Conservation (phyloP, 1,140 invertebrate genomes). For the Zaprionus kolodkinae region DNA sequence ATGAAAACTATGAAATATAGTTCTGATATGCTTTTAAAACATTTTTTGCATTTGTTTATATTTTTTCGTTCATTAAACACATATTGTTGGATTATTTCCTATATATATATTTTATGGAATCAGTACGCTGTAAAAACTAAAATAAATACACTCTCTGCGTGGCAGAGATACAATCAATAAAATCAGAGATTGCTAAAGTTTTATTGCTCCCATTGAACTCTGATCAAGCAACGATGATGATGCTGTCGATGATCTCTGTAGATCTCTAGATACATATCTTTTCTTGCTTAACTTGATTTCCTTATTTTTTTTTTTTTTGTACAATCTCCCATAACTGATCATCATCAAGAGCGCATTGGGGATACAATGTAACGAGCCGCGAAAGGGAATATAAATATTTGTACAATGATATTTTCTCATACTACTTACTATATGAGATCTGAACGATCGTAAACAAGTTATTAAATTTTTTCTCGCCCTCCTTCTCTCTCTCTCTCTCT, state of each 20-base stretch:
- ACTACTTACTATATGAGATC: neutral
- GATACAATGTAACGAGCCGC: slow-evolving; percentile 15
- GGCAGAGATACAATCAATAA: neutral
- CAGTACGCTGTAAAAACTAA: no score
- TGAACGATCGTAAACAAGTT: slow-evolving; percentile 24
- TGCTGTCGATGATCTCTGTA: neutral
- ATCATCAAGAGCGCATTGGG: neutral
- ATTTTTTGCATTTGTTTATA: no score
- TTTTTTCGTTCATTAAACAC: no score
- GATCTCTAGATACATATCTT: neutral
- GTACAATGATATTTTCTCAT: neutral
- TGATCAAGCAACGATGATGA: neutral
- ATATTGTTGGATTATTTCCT: no score
- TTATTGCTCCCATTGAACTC: neutral
- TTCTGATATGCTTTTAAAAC: no score
- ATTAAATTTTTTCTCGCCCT: slow-evolving; percentile 27
- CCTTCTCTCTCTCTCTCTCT: neutral
- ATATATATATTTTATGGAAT: no score
- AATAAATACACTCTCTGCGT: no score
- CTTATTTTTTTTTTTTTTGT: neutral
- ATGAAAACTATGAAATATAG: no score
- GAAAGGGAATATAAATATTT: slow-evolving; percentile 10
- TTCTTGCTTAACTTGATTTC: neutral
- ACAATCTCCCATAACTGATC: neutral
- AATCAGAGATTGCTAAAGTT: neutral